Conservation (phyloP, 2,888 invertebrate genomes). For the Aphrophora alni region DNA sequence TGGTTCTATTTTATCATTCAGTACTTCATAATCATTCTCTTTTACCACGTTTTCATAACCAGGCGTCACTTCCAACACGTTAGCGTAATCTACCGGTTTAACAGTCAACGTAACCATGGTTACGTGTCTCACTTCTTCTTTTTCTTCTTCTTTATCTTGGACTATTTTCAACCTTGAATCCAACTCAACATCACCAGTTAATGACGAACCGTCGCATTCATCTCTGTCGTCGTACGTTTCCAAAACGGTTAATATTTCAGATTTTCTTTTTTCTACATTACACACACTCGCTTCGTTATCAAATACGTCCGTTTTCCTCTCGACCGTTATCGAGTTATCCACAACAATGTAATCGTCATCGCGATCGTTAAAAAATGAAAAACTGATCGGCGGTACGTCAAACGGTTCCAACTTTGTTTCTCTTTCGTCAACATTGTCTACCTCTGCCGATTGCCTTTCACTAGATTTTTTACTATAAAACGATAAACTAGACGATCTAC, state of each 20-base stretch:
- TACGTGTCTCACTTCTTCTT: slow-evolving; percentile 23
- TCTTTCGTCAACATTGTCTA: not conserved
- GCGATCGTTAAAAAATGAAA: slow-evolving; percentile 40
- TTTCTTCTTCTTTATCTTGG: slow-evolving; percentile 19
- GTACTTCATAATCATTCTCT: slow-evolving; percentile 38
- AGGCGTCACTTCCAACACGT: not conserved
- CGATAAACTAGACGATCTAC: slow-evolving; percentile 40
- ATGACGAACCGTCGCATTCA: slow-evolving; percentile 18
- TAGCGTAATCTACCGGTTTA: slow-evolving; percentile 31
- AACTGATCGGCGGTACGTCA: slow-evolving; percentile 33
- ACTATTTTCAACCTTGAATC: slow-evolving; percentile 30
- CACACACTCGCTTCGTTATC: no score
- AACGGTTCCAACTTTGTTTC: slow-evolving; percentile 14
- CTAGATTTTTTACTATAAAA: slow-evolving; percentile 27
- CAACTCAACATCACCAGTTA: not conserved
- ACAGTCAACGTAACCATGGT: slow-evolving; percentile 31
- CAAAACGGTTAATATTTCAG: not conserved
- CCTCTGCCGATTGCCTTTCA: slow-evolving; percentile 23
- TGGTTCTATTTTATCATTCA: slow-evolving; percentile 26
- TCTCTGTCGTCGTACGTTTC: not conserved
- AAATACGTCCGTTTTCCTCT: not conserved
- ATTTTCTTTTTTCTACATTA: slow-evolving; percentile 3
- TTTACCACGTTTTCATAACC: slow-evolving; percentile 23
- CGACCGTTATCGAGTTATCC: slow-evolving; percentile 13
- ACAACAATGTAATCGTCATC: slow-evolving; percentile 37